These are phyloP conservation scores for Nematolebias whitei DNA, from an alignment of 2,113 vertebrate genomes.

Conservation along the genomic window DNA sequence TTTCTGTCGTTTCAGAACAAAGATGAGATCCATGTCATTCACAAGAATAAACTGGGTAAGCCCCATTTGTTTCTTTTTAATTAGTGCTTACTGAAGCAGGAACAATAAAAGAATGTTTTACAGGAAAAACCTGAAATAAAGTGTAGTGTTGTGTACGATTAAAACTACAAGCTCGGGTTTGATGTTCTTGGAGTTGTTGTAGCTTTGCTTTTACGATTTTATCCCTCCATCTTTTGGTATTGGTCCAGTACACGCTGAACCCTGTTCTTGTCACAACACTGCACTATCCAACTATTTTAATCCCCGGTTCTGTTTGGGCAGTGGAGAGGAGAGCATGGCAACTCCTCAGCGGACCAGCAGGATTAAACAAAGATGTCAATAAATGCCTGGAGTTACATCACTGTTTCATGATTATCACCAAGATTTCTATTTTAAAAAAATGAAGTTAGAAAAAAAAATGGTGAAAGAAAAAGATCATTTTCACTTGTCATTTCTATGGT, in stretches of 20 bases:
- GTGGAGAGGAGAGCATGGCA: not conserved
- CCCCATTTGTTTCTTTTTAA: constrained; percentile 19
- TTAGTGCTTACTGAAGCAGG: constrained; percentile 1
- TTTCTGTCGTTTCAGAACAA: constrained; percentile 71
- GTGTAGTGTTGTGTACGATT: not conserved
- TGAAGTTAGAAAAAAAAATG: no score
- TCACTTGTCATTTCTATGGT: no score
- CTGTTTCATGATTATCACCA: no score
- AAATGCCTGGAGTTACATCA: no score
- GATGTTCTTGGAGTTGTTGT: not conserved
- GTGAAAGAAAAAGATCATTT: no score
- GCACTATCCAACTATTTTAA: not conserved
- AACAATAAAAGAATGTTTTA: not conserved
- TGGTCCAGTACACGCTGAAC: not conserved
- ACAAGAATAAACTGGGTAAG: constrained; percentile 77
- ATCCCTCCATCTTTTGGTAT: not conserved
- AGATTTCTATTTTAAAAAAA: no score
- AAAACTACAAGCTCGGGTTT: not conserved
- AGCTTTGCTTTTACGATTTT: not conserved
- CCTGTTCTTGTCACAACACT: not conserved
- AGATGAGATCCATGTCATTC: constrained; percentile 55
- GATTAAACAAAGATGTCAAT: not conserved
- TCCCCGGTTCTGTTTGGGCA: not conserved
- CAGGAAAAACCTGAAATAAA: not conserved
- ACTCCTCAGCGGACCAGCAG: not conserved